Evolutionary conservation across 2,113 vertebrate species (phyloP).

Genomic region (Procavia capensis): DNA sequence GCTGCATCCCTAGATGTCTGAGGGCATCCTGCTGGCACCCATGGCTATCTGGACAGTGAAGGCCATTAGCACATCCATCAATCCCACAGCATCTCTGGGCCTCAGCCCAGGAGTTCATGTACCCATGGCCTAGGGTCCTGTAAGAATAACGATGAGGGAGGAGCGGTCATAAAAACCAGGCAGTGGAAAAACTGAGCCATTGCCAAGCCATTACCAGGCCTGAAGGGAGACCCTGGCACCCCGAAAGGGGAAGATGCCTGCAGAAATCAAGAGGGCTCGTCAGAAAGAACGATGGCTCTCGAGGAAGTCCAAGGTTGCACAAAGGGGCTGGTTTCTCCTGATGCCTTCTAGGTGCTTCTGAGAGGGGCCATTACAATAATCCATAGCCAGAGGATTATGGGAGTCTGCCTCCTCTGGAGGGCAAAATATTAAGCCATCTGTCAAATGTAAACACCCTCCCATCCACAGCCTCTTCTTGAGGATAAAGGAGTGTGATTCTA

Average conservation of each 20-base stretch:
- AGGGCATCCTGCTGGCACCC: neutral
- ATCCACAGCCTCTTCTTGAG: neutral
- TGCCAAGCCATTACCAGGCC: neutral
- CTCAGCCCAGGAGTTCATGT: neutral
- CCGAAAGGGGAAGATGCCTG: neutral
- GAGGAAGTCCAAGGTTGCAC: neutral
- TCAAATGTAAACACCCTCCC: constrained; percentile 34
- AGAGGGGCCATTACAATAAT: neutral
- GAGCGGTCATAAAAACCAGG: neutral
- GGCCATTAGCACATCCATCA: neutral
- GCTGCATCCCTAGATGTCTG: neutral
- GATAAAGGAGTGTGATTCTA: neutral
- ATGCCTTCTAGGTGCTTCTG: neutral
- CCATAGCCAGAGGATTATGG: neutral
- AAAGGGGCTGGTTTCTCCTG: neutral
- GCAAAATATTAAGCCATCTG: constrained; percentile 32
- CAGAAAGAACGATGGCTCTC: accelerated
- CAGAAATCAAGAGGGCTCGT: neutral
- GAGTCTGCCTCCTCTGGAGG: constrained; percentile 15
- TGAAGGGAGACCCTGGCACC: neutral
- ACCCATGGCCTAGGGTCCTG: neutral
- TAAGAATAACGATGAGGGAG: neutral
- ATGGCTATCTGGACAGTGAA: constrained; percentile 13
- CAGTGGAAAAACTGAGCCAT: neutral
- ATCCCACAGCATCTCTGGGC: neutral